Base-by-base conservation (phyloP, 2,113 vertebrate species). In the Archocentrus centrarchus region DNA sequence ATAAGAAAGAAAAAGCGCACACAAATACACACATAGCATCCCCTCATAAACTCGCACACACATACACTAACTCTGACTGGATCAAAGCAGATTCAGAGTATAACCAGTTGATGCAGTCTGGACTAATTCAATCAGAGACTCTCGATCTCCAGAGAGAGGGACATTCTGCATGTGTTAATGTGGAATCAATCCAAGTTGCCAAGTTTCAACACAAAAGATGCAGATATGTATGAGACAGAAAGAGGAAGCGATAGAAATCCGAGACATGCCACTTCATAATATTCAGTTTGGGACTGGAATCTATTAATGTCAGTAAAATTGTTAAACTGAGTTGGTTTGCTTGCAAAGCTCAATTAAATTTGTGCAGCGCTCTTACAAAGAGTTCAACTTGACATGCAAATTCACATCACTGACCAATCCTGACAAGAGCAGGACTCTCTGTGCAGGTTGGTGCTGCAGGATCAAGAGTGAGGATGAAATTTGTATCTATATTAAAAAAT, bases 51-150 rank as follows among this genome's bases (percentile, higher is more conserved):
- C 78, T 73, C 57, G 53, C 6, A 78, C 59, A 58, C 60, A 82
- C 30, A 24, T 39, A 79, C 22, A 27, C 73, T 24, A 66, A 80
- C 81, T 68, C 47, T 11, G 47, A 37, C 53, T 83, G 60, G 70
- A 85, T 85, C 77, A 85, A 83, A 81, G 82, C 66, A 59, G 24
- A 37, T 32, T 35, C 44, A 44, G 18, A 75, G 57, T 70, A 77
- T 3, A 64, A 35, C 27, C 3, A 77, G 75, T 70, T 84, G 81
- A 75, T 77, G 64, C 75, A 41, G 58, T 82, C 75, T 63, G 75
- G 37, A 53, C 60, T 86, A 76, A 87, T 87, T 88, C 24, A 75
- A 32, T 83, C 81, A 79, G 17, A 82, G 86, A 85, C 53, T 57
- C n/a, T 59, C n/a, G 11, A 9, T 77, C 70, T 63, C 80, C 37